Evolutionary conservation across 2,888 invertebrate species (phyloP), one percentile per base, ranked within the genome.

Genomic region (Nephrotoma appendiculata): DNA sequence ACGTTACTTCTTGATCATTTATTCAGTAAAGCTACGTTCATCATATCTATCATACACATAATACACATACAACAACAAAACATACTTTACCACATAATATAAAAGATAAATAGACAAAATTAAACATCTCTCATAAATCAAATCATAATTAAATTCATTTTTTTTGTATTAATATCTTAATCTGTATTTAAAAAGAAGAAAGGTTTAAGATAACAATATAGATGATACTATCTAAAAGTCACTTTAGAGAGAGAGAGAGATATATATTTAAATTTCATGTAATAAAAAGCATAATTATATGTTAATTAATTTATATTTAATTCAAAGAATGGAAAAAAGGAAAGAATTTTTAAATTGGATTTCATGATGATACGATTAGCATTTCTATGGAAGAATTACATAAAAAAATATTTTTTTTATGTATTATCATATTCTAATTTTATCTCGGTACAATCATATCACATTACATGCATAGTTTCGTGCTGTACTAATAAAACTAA

Each of bases 301-400:
- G 85, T 44, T 44, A 85, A 85, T 85, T 44, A 85, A 85, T 44
- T 43, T 85, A 85, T 43, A 85, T 85, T 85, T 85, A 41, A 85
- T 42, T 43, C 42, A 85, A 85, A 85, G 43, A 44, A 85, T 44
- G 85, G 12, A 85, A 85, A 6, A 42, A 42, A 15, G 44, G 44
- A 85, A 85, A 41, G 9, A 42, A 44, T 41, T 85, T 43, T 85
- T 85, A 85, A 85, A 85, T 44, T 85, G 44, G 85, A 71, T 71
- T 71, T 71, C 71, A 71, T 71, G 71, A 71, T 71, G 71, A 71
- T 71, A 71, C 71, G 71, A 71, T 71, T 71, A 71, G 71, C 71
- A 71, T 71, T 71, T 31, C 71, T 71, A 71, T 71, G 71, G 71
- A 71, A 71, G 71, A 71, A 31, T 71, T 52, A 57, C 52, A 57